Base-by-base conservation (phyloP, 2,888 invertebrate species). In the Lampropteryx suffumata region DNA sequence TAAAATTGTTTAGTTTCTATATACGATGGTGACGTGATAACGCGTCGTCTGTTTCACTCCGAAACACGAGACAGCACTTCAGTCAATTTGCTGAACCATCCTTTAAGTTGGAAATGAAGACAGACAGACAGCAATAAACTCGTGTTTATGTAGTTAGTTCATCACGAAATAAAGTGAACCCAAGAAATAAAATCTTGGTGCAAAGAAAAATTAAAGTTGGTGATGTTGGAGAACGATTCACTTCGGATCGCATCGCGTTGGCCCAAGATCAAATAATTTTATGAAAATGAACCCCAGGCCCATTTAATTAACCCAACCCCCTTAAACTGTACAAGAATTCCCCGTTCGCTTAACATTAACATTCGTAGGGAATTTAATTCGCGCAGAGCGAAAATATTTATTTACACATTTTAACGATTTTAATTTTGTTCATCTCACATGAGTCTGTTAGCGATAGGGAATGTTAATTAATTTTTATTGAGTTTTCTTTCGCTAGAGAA, bases 291-390 rank as follows among this genome's bases (percentile, higher is more conserved):
- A 85, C 79, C 82, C 82, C 67, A 69, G 70, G 78, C 76, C 80
- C 84, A 84, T 89, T 90, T 87, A 89, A 88, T 90, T 88, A 89
- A 87, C 87, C 82, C 82, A 59, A 78, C 77, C 81, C 85, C 82
- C 78, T 73, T 80, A 77, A 82, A 84, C 74, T 83, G 84, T 81
- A 85, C 84, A 86, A 86, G 87, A 86, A 87, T 87, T 84, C 84
- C 83, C 85, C 78, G 76, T 48, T 52, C 52, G 82, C 82, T 83
- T 82, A 84, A 84, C 86, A 88, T 89, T 85, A 84, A 79, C 82
- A 82, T 84, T 83, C 84, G 82, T 75, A 73, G 79, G 81, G 82
- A 88, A 84, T 88, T 84, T 84, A 82, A 87, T 85, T 82, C 80
- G 73, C 65, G 69, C 74, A 76, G 57, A 79, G 76, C 67, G 70